A percentile compares a stretch with the other conserved stretches of the same genome.
phyloP scores from a whole-genome alignment of 1,140 invertebrate genomes.

The Psilanteris sp. region DNA sequence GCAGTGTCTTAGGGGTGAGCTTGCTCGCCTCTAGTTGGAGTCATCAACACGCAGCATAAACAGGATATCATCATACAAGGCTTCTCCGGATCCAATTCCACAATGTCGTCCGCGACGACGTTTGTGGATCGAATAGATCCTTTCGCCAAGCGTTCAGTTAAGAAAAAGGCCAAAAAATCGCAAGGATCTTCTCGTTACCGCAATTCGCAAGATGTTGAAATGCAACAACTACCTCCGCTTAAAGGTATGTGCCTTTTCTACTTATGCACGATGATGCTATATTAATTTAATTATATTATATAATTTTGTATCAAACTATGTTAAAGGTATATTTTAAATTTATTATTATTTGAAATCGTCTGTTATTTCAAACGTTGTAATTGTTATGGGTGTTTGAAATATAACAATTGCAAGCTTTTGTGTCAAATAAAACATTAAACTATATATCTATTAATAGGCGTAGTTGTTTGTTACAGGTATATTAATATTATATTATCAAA shows the following conservation, averaged over 20 bases:
- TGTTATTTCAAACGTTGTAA: no score
- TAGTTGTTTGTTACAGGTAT: no score
- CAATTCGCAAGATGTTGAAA: conserved; percentile 93
- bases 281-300: no score
- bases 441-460: no score
- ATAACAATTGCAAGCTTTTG: no score
- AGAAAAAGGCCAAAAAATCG: conserved; percentile 95
- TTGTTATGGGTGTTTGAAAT: no score
- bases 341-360: no score
- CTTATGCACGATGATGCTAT: no score
- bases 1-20: conserved; percentile 59
- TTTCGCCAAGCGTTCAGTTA: conserved; percentile 93
- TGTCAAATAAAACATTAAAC: no score
- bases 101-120: conserved; percentile 87
- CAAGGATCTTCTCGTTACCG: conserved; percentile 94
- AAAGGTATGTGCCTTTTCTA: conserved; percentile 94
- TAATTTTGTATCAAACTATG: no score
- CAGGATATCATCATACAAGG: conserved; percentile 59
- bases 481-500: no score
- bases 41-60: conserved; percentile 56
- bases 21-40: conserved; percentile 59
- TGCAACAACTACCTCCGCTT: conserved; percentile 90
- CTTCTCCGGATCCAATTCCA: conserved; percentile 49
- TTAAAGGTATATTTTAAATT: no score
- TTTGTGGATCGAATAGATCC: conserved; percentile 97